These are phyloP conservation scores for Scolopax bukidnonensis DNA, from an alignment of 2,797 vertebrate species.

Conservation along the genomic window DNA sequence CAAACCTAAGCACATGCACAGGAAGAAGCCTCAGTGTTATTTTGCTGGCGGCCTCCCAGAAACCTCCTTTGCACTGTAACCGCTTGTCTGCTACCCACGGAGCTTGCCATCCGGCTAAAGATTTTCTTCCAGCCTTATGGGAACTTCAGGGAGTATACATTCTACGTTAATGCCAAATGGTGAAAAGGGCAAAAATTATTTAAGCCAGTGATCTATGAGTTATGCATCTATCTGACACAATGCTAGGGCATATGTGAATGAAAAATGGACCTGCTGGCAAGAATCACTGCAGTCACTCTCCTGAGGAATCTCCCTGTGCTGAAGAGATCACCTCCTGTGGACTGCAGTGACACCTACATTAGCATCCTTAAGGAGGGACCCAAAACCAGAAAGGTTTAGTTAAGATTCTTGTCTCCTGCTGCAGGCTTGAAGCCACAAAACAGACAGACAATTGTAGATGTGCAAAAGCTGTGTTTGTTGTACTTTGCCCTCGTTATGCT, in stretches of 20 bases:
- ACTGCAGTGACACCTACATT: accelerated
- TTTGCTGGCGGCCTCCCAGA: constrained; percentile 40
- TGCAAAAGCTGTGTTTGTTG: neutral
- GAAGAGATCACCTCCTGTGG: neutral
- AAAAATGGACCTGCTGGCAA: neutral
- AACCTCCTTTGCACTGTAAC: constrained; percentile 33
- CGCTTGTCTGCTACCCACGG: neutral
- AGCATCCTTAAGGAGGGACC: neutral
- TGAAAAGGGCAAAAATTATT: neutral
- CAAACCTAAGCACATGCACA: constrained; percentile 45
- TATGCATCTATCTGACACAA: neutral
- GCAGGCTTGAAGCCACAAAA: neutral
- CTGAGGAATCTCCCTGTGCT: neutral
- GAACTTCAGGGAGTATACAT: neutral
- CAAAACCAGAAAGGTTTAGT: neutral
- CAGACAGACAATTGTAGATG: neutral
- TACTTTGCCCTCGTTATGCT: neutral
- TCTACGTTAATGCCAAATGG: neutral
- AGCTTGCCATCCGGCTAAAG: neutral
- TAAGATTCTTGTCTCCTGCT: neutral
- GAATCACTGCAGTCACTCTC: neutral
- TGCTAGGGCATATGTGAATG: neutral
- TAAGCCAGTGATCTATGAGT: neutral
- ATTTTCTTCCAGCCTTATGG: neutral
- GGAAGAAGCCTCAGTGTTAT: constrained; percentile 32